Base-by-base conservation (phyloP, 1,140 invertebrate species). In the Atta cephalotes region DNA sequence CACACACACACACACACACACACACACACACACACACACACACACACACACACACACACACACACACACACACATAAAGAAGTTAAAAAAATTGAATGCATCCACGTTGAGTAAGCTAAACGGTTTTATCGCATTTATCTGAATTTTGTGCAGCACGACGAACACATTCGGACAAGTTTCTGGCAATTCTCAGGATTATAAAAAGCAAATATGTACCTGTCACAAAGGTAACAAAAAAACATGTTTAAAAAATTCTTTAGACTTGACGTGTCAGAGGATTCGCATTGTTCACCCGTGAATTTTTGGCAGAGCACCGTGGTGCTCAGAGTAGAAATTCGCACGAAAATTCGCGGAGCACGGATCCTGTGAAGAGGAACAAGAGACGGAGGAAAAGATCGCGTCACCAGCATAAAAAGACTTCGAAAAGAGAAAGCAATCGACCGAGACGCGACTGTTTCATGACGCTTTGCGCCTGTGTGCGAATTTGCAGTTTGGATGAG, bases 391-490 rank as follows among this genome's bases (percentile, higher is more conserved):
- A 6, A 56, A 72, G 16, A 87, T 72, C 72, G 1, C 60, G 39
- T 28, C 45, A 25, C 0, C 28, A 35, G 25, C 18, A n/a, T 80
- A 74, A 60, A 79, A 68, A 79, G 56, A 12, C 35, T 21, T 49
- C 56, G 49, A 71, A 45, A 58, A 88, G 78, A 87, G 77, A 70
- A 76, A 82, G 35, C 35, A 18, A 51, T 53, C 77, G 49, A 39
- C 60, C 79, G 65, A 82, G 45, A 21, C 39, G 21, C 1, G 4
- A 53, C 28, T 85, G 71, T 10, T 58, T 84, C 56, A 14, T 66
- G 21, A 18, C 25, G 3, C 49, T 90, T 60, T 90, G 89, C 4
- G 12, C 79, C 53, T 90, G 89, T 28, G 10, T 79, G 3, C 89
- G 39, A 60, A 39, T 31, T 60, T 65, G 78, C 35, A 51, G 25